These are phyloP conservation scores for Aproaerema taeniolella DNA, from an alignment of 2,888 invertebrate species.

Conservation along the genomic window DNA sequence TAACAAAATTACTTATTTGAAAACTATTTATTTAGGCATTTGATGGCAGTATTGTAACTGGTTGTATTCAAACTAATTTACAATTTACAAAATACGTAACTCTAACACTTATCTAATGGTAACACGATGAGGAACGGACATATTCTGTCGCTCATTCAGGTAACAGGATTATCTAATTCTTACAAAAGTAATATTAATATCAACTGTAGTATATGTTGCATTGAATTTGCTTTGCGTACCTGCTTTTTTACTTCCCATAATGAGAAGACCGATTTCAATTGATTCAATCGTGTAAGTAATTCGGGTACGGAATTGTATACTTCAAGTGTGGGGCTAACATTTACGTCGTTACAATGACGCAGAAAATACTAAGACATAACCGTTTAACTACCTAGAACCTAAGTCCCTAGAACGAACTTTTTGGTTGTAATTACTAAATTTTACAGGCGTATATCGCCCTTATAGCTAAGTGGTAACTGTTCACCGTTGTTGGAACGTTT, in stretches of 20 bases:
- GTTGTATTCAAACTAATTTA: constrained; percentile 67
- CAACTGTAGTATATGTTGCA: constrained; percentile 4
- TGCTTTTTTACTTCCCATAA: too few species aligned
- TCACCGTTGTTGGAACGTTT: constrained; percentile 75
- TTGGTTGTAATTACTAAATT: constrained; percentile 73
- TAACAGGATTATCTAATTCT: constrained; percentile 51
- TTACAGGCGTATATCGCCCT: constrained; percentile 54
- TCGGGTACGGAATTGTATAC: constrained; percentile 1
- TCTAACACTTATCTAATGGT: constrained; percentile 74
- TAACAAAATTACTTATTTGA: constrained; percentile 54
- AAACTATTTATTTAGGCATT: constrained; percentile 71
- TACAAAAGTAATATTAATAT: constrained; percentile 9
- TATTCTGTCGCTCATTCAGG: constrained; percentile 69
- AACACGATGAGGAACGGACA: constrained; percentile 73
- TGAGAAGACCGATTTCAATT: too few species aligned
- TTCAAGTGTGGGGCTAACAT: constrained; percentile 2
- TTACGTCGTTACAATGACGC: constrained; percentile 17
- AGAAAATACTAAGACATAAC: constrained; percentile 42
- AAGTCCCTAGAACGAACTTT: constrained; percentile 76
- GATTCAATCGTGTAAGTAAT: too few species aligned
- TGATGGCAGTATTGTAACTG: constrained; percentile 75
- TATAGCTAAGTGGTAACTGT: constrained; percentile 72
- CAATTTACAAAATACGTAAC: constrained; percentile 63
- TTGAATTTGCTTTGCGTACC: constrained; percentile 10
- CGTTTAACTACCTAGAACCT: constrained; percentile 63